Evolutionary conservation across 2,888 invertebrate species (phyloP).

Genomic region (Lithodes maja): DNA sequence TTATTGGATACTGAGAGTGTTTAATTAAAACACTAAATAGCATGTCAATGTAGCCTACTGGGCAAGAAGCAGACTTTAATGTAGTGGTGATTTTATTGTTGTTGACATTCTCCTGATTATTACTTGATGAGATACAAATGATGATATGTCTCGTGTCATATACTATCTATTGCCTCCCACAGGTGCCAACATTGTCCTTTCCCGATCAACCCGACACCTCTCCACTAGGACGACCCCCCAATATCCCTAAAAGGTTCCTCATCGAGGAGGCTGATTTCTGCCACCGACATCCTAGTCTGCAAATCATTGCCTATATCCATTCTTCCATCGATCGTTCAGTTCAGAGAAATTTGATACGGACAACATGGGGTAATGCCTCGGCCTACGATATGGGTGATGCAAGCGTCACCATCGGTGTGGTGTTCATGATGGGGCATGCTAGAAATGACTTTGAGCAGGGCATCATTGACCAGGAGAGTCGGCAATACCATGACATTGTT

Average conservation of each 20-base stretch:
- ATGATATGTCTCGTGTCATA: neutral
- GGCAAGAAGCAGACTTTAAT: too few species aligned
- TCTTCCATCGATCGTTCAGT: conserved; percentile 30
- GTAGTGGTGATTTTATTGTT: too few species aligned
- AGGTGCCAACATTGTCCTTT: conserved; percentile 12
- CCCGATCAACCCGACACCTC: conserved; percentile 25
- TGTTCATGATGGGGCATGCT: conserved; percentile 52
- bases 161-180: neutral
- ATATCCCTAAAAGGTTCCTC: conserved; percentile 48
- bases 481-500: conserved; percentile 49
- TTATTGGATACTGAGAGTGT: too few species aligned
- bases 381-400: conserved; percentile 37
- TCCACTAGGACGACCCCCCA: neutral
- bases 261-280: conserved; percentile 62
- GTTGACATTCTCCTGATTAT: too few species aligned
- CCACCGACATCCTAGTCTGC: conserved; percentile 26
- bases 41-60: too few species aligned
- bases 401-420: conserved; percentile 28
- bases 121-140: neutral
- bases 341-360: conserved; percentile 24
- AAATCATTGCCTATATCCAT: conserved; percentile 55
- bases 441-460: conserved; percentile 23
- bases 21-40: too few species aligned
- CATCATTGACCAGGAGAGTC: conserved; percentile 46
- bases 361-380: conserved; percentile 50